Evolutionary conservation across 2,888 invertebrate genomes (phyloP).

Genomic region (Tetramorium bicarinatum): DNA sequence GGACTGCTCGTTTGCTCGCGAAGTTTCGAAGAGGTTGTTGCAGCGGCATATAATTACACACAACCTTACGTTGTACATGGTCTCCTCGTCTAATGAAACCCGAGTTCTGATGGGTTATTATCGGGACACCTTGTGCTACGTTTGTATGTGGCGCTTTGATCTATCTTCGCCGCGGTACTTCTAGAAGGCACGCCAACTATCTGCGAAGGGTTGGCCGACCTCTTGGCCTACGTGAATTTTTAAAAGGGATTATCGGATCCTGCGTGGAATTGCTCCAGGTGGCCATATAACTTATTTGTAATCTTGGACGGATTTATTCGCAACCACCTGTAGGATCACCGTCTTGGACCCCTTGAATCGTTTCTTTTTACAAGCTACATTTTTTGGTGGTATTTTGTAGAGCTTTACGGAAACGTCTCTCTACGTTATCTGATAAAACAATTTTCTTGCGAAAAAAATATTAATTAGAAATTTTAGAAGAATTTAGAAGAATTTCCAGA

Average conservation of each 20-base stretch:
- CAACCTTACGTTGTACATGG: neutral
- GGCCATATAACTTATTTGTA: constrained; percentile 37
- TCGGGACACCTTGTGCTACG: constrained; percentile 51
- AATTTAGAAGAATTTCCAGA: neutral
- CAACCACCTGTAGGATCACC: constrained; percentile 71
- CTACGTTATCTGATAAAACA: neutral
- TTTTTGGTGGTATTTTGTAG: neutral
- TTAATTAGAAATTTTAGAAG: neutral
- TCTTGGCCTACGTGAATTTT: constrained; percentile 14
- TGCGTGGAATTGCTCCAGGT: constrained; percentile 19
- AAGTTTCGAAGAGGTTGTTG: constrained; percentile 50
- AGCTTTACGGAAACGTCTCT: neutral
- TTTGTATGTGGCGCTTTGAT: constrained; percentile 63
- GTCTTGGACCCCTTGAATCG: constrained; percentile 21
- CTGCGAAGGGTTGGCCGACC: constrained; percentile 1
- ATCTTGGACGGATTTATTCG: constrained; percentile 55
- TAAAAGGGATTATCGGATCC: constrained; percentile 28
- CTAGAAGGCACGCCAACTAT: constrained; percentile 1
- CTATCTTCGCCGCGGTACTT: constrained; percentile 18
- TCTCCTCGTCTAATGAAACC: constrained; percentile 64
- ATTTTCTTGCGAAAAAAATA: neutral
- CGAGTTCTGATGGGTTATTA: constrained; percentile 40
- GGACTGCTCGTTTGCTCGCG: constrained; percentile 54
- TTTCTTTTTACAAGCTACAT: constrained; percentile 17
- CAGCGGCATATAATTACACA: constrained; percentile 7